A percentile compares a stretch with the other conserved stretches of the same genome.
Conservation (phyloP, 2,113 vertebrate species). For the Choloepus hoffmanni region DNA sequence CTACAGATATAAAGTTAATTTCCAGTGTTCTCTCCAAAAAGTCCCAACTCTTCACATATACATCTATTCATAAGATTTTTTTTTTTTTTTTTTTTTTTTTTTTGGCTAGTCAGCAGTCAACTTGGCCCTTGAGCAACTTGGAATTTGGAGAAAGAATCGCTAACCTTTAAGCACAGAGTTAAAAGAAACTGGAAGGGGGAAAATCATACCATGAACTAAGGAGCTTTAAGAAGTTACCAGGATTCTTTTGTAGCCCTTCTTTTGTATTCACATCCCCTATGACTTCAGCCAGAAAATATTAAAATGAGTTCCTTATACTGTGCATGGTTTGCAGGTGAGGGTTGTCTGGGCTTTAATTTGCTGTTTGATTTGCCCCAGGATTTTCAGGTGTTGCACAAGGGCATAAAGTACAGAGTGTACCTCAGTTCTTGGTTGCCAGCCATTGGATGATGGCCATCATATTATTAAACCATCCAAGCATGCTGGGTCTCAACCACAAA, state of each 20-base stretch:
- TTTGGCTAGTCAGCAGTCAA: neutral
- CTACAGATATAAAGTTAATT: neutral
- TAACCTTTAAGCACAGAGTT: slow-evolving; percentile 64
- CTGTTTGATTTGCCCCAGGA: slow-evolving; percentile 91
- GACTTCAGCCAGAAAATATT: slow-evolving; percentile 92
- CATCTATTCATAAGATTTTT: neutral
- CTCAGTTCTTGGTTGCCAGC: slow-evolving; percentile 90
- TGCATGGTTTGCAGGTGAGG: slow-evolving; percentile 91
- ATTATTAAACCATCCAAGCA: slow-evolving; percentile 97
- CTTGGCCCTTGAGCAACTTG: slow-evolving; percentile 19
- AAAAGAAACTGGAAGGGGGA: slow-evolving; percentile 63
- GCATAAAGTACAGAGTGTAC: slow-evolving; percentile 92
- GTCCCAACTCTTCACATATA: neutral
- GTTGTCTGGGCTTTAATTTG: slow-evolving; percentile 90
- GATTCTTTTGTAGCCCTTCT: slow-evolving; percentile 78
- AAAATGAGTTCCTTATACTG: slow-evolving; percentile 92
- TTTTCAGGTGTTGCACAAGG: slow-evolving; percentile 94
- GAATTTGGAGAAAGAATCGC: slow-evolving; percentile 16
- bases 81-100: neutral
- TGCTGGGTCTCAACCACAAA: slow-evolving; percentile 91
- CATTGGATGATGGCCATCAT: slow-evolving; percentile 94
- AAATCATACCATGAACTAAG: slow-evolving; percentile 64
- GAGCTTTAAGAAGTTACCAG: slow-evolving; percentile 80
- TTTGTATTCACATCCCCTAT: slow-evolving; percentile 88
- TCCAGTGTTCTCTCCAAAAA: neutral